Base-by-base conservation (phyloP, 2,797 vertebrate species). In the Enteromius treurensis region DNA sequence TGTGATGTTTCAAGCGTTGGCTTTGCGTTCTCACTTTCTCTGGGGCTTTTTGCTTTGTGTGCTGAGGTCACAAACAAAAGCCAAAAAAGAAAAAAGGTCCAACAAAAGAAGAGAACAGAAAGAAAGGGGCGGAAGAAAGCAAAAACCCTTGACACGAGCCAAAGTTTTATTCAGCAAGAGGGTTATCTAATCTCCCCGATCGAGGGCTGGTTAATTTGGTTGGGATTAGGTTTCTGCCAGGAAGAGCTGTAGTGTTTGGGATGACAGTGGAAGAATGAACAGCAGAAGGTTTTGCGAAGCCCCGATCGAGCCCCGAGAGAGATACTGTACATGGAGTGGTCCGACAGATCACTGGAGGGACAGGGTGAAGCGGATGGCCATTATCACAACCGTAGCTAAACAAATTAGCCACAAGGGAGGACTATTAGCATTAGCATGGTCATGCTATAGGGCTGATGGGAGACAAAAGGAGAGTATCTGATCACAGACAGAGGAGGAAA, bases 401-500 rank as follows among this genome's bases (percentile, higher is more conserved):
- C 92, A 94, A 94, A 96, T 93, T 89, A 92, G 89, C 89, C 92
- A 92, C 92, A 79, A 69, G 92, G 91, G 92, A 92, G 62, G 42
- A 75, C 77, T 75, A 53, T 49, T 67, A 83, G 81, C 79, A 81
- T 78, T 81, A 80, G 45, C 81, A 45, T 62, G 86, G 15, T 34
- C 6, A 65, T 65, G 29, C 15, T 65, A 65, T 65, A 34, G 15
- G 29, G 62, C 7, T 65, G 3, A 34, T 29, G 64, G 64, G 40
- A 42, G 85, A 84, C 85, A 55, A 49, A 34, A 47, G 29, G 13
- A 82, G 26, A 82, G 49, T n/a, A 70, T 70, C 51, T 77, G 53
- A 62, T 58, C 8, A 47, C 13, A 68, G 49, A 83, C 47, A 69
- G 4, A 81, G 6, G 7, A 32, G 11, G 17, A 77, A 67, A 82